Evolutionary conservation across 2,113 vertebrate genomes (phyloP), one percentile per base, ranked within the genome.

Genomic region (Vimba vimba): DNA sequence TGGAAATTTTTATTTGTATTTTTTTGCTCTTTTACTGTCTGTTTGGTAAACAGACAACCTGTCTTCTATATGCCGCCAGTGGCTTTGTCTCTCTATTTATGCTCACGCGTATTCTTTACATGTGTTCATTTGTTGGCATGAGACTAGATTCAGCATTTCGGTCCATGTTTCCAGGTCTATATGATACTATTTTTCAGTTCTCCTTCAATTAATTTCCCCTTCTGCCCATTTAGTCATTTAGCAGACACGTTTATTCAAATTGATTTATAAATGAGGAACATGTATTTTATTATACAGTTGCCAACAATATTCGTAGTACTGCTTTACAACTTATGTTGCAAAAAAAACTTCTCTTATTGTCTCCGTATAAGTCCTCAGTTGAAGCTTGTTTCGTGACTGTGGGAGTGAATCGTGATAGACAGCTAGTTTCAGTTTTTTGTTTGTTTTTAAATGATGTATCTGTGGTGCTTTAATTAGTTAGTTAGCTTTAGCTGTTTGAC

Each of bases 1-100:
- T 13, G 12, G 25, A 4, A 68, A n/a, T n/a, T n/a, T n/a, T 6
- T 3, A 33, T 33, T 33, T 62, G n/a, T 66, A 45, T 30, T 60
- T 77, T 52, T 21, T 25, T 25, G 50, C n/a, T 52, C 25, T 69
- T 82, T 68, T 25, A 15, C 79, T 52, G 25, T 68, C 36, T 47
- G 79, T 68, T 82, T 43, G 27, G 62, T 68, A 69, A 69, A 82
- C 19, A 52, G 43, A 33, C 64, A 8, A 45, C 23, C 23, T 62
- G 6, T 64, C 36, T 15, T 10, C 45, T 33, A 17, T 45, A 21
- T 11, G 11, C 39, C 6, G 8, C 43, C 78, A 45, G 11, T 45
- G 36, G 36, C n/a, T 43, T 43, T 64, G 33, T 69, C 45, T 69
- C 45, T 69, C 45, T 82, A 8, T 69, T 52, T 52, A 52, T 52